Conservation (phyloP, 1,140 invertebrate genomes). For the Sycobia sp. region DNA sequence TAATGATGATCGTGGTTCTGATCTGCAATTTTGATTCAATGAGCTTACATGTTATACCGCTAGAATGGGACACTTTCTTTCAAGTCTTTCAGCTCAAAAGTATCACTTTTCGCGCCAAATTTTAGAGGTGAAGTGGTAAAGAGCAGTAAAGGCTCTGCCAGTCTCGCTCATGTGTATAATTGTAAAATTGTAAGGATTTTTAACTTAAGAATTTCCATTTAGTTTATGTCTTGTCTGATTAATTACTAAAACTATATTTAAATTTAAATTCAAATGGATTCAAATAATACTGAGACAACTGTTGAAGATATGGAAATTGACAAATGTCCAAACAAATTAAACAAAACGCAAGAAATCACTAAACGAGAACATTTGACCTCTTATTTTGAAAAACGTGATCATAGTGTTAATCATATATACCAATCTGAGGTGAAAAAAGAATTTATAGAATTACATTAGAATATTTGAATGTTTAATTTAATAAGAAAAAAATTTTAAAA, state of each 20-base stretch:
- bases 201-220: too few species aligned
- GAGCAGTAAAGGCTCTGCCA: too few species aligned
- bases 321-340: not conserved
- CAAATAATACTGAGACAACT: not conserved
- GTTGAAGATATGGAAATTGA: not conserved
- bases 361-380: slow-evolving; percentile 38
- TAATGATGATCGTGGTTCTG: too few species aligned
- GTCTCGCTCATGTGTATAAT: too few species aligned
- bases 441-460: slow-evolving; percentile 6
- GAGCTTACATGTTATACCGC: too few species aligned
- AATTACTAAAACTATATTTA: not conserved
- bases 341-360: not conserved
- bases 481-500: not conserved
- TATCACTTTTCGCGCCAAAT: too few species aligned
- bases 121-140: too few species aligned
- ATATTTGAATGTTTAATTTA: not conserved
- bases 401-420: slow-evolving; percentile 48
- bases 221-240: not conserved
- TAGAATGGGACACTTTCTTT: too few species aligned
- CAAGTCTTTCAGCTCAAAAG: too few species aligned
- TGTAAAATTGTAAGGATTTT: too few species aligned
- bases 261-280: not conserved
- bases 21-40: too few species aligned
- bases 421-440: slow-evolving; percentile 49
- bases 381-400: slow-evolving; percentile 45